Base-by-base conservation (phyloP, 1,140 invertebrate species). In the Protaetia brevitarsis region DNA sequence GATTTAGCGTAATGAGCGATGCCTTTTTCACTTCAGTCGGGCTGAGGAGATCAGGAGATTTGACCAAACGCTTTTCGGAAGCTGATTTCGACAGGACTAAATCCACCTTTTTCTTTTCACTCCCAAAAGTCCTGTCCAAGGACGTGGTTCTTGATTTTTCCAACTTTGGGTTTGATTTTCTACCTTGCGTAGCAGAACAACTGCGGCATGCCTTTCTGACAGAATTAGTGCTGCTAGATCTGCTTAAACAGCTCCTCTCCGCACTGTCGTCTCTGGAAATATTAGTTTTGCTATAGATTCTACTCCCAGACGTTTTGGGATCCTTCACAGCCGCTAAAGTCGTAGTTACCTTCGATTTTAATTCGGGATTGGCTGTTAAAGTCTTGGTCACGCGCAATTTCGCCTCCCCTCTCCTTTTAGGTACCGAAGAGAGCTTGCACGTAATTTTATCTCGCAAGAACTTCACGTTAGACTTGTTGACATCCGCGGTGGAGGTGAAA, bases 11-110 rank as follows among this genome's bases (percentile, higher is more conserved):
- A 2, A 45, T 13, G 23, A 45, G 4, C n/a, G 41, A 45, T 1
- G 81, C 82, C 72, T 84, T 86, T 63, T 82, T 83, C 1, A 85
- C 83, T 71, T 88, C 85, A 30, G 79, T 79, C 0, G 85, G 82
- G 1, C 84, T 85, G 28, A 85, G 79, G 1, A 89, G 71, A 41
- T 85, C 84, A 0, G 83, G 79, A 2, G 80, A 82, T 68, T 78
- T 80, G 23, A 76, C 76, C 4, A 83, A 70, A 19, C 62, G 26
- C 58, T 62, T 64, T 19, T 67, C 41, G 59, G n/a, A 19, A 58
- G 57, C 29, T 2, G 41, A 65, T 67, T 71, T 71, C 11, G 69
- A 63, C 34, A 73, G 28, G 64, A 58, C 66, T 21, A 75, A 60
- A 51, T 76, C 71, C 41, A 72, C 67, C 57, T 74, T 75, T 28